Evolutionary conservation across 2,888 invertebrate genomes (phyloP).

Genomic region (Chrysodeixis includens): DNA sequence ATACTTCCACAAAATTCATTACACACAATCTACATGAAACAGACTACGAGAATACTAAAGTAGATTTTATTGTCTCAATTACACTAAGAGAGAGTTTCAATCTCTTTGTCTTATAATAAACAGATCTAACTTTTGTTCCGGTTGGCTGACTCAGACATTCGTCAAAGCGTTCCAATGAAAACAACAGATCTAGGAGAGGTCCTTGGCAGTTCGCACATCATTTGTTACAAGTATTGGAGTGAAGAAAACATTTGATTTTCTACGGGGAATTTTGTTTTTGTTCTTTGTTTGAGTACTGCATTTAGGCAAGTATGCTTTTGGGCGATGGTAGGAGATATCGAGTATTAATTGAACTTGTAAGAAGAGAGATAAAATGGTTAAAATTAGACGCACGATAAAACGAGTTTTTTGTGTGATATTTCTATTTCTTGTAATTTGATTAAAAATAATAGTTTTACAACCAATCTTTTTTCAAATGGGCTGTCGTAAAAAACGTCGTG

Average conservation of each 20-base stretch:
- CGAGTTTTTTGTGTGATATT: no score
- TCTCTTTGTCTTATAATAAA: slow-evolving; percentile 63
- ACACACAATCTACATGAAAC: slow-evolving; percentile 24
- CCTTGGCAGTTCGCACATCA: slow-evolving; percentile 59
- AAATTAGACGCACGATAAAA: neutral
- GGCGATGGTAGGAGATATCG: no score
- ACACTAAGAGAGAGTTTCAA: slow-evolving; percentile 59
- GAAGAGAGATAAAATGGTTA: neutral
- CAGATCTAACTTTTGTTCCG: slow-evolving; percentile 64
- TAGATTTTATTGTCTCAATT: slow-evolving; percentile 58
- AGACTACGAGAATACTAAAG: slow-evolving; percentile 34
- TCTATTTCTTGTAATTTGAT: neutral
- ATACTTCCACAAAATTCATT: slow-evolving; percentile 28
- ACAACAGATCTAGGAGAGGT: slow-evolving; percentile 62
- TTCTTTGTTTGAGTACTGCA: neutral
- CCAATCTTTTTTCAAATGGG: neutral
- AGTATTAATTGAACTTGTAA: no score
- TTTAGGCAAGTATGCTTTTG: no score
- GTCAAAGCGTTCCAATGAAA: slow-evolving; percentile 70
- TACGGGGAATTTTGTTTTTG: slow-evolving; percentile 29
- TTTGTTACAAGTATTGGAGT: slow-evolving; percentile 47
- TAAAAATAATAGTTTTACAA: neutral
- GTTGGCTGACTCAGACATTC: slow-evolving; percentile 66
- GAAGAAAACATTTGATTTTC: slow-evolving; percentile 62
- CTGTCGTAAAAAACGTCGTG: neutral